Evolutionary conservation across 2,113 vertebrate species (phyloP), one percentile per base, ranked within the genome.

Genomic region (Cephalophus harveyi): DNA sequence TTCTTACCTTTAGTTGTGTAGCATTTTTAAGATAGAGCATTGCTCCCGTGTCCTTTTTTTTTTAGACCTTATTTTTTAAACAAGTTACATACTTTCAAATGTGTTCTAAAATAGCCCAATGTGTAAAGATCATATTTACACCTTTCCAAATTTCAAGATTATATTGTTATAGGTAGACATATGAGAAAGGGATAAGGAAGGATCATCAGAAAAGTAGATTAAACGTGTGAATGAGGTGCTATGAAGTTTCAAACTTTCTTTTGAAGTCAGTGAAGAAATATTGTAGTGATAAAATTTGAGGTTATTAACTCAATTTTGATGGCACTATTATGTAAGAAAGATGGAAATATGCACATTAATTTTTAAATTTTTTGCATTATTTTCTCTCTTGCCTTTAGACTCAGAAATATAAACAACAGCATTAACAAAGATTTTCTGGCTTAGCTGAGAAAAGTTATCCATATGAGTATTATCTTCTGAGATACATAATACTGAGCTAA

Each of bases 381-480:
- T 96, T 94, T 93, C 33, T 62, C 60, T 33, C 15, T 89, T 95
- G 46, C 3, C 13, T 86, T 79, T 54, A 76, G 59, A 87, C 21
- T 79, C 40, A 23, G 17, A 25, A 27, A 87, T 28, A 62, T 81
- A 48, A 52, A 87, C 46, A 91, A 25, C 4, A 84, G 23, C 71
- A 71, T 89, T 27, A 67, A 36, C 48, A 96, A 87, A 90, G 57
- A 94, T 74, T 87, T 91, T 76, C 74, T 94, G 27, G 46, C 25
- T 89, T 71, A 62, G 11, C 52, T 62, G 52, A 94, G 59, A 86
- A 91, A 97, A 96, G 86, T 54, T 84, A 93, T 92, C 91, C 30
- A 55, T 89, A 30, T 81, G 57, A 94, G n/a, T 89, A 95, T 92
- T 96, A 95, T 96, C 92, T 95, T 94, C 52, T 93, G 74, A 83